Evolutionary conservation across 2,797 vertebrate genomes (phyloP).

Genomic region (Toxotes lorentzi): DNA sequence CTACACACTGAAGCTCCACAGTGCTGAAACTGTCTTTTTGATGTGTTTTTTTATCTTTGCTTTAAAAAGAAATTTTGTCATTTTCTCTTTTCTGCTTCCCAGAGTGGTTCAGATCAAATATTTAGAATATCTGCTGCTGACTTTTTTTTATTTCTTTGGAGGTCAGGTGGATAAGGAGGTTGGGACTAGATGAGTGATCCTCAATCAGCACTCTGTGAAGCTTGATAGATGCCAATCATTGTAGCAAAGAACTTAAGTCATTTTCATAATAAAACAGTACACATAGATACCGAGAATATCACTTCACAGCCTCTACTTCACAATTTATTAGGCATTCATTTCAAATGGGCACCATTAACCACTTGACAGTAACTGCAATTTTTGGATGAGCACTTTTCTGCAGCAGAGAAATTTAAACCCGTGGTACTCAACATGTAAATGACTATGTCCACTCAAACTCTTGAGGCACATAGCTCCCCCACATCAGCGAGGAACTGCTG

Average conservation of each 20-base stretch:
- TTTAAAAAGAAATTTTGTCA: not conserved
- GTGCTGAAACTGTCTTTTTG: constrained; percentile 14
- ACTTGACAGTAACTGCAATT: constrained; percentile 65
- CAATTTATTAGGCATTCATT: constrained; percentile 71
- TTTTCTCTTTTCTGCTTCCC: constrained; percentile 9
- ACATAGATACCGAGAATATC: constrained; percentile 48
- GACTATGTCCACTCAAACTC: constrained; percentile 72
- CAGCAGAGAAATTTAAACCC: constrained; percentile 60
- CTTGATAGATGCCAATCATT: constrained; percentile 18
- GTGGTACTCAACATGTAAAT: constrained; percentile 73
- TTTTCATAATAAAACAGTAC: constrained; percentile 41
- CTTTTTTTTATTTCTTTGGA: constrained; percentile 10
- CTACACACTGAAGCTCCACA: not conserved
- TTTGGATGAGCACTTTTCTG: constrained; percentile 68
- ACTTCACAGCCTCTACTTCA: constrained; percentile 49
- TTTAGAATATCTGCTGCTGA: not conserved
- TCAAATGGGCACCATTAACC: constrained; percentile 74
- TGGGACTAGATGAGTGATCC: not conserved
- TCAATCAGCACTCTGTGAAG: constrained; percentile 9
- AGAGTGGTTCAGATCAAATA: not conserved
- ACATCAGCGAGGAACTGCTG: constrained; percentile 51
- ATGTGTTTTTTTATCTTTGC: constrained; percentile 14
- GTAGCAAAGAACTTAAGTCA: not conserved
- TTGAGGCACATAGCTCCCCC: constrained; percentile 63
- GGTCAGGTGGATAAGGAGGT: constrained; percentile 17